Evolutionary conservation across 2,113 vertebrate genomes (phyloP), one percentile per base, ranked within the genome.

Genomic region (Nicator chloris): DNA sequence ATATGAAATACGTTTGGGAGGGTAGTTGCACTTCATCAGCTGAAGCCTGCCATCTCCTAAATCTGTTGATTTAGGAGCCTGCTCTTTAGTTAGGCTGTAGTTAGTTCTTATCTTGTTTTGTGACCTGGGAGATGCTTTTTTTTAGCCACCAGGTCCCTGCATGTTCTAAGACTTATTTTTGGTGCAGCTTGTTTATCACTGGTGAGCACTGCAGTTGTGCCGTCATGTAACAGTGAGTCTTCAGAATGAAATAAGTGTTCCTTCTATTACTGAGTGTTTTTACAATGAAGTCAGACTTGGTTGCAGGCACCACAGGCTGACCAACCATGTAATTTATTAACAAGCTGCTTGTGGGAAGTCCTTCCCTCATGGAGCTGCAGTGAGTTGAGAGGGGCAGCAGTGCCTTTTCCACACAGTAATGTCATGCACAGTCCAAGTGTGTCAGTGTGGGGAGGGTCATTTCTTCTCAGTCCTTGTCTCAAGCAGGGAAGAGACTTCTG

Each of bases 401-500:
- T 39, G 42, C 24, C n/a, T 49, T 35, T 20, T 64, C 53, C 22
- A 4, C 16, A 13, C 13, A 13, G 22, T 9, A 0, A 0, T 28
- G 37, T 70, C 51, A 21, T 70, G 31, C 35, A 27, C 1, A 1
- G n/a, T 23, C 13, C 19, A 26, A 5, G 30, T 21, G 7, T 57
- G 30, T 69, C 30, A 40, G 20, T 4, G 0, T 57, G 54, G 20
- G 33, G 37, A 77, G 20, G 44, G 44, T 47, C 9, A 9, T 45
- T 61, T 66, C 10, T 79, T 49, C 68, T 47, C 56, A 35, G 37
- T 44, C n/a, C 17, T 49, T 49, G 7, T 42, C 20, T 83, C 9
- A 33, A 8, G 42, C 42, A 54, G 14, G 51, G 33, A 86, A 71
- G 16, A 64, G 8, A 4, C 21, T 63, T 73, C 45, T 69, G 45